Percentiles rank a stretch among this genome's conserved stretches.
These are phyloP conservation scores for Mimumesa dahlbomi DNA, from an alignment of 2,888 invertebrate genomes.

Conservation along the genomic window DNA sequence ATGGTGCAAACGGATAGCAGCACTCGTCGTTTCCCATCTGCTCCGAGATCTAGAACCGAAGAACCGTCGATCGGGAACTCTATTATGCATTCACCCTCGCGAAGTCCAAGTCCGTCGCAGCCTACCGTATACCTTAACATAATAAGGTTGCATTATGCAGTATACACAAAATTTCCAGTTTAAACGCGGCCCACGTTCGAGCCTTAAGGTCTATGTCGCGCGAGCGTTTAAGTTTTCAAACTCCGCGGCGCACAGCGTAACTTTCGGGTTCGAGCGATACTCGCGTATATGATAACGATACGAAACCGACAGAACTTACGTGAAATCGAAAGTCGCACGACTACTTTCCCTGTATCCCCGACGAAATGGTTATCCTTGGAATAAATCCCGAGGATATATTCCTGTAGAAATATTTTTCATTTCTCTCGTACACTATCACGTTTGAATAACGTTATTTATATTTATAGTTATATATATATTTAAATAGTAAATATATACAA, in stretches of 20 bases:
- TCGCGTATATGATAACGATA: constrained; percentile 21
- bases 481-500: no score
- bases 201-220: constrained; percentile 51
- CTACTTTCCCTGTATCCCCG: no score
- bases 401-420: no score
- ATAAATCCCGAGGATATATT: no score
- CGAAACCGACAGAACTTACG: constrained; percentile 1
- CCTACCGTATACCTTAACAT: constrained; percentile 77
- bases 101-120: constrained; percentile 57
- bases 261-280: constrained; percentile 38
- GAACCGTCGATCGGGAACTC: constrained; percentile 42
- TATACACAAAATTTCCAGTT: constrained; percentile 73
- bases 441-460: no score
- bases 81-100: constrained; percentile 71
- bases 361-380: no score
- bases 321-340: constrained; percentile 21
- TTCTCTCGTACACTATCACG: no score
- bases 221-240: constrained; percentile 53
- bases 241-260: constrained; percentile 35
- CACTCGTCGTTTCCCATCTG: constrained; percentile 39
- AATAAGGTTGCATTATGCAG: constrained; percentile 76
- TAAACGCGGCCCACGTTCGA: constrained; percentile 64
- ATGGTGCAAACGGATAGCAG: constrained; percentile 10
- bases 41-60: constrained; percentile 14
- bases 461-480: no score